These are phyloP conservation scores for Ophiodon elongatus DNA, from an alignment of 2,113 vertebrate species.

Conservation along the genomic window DNA sequence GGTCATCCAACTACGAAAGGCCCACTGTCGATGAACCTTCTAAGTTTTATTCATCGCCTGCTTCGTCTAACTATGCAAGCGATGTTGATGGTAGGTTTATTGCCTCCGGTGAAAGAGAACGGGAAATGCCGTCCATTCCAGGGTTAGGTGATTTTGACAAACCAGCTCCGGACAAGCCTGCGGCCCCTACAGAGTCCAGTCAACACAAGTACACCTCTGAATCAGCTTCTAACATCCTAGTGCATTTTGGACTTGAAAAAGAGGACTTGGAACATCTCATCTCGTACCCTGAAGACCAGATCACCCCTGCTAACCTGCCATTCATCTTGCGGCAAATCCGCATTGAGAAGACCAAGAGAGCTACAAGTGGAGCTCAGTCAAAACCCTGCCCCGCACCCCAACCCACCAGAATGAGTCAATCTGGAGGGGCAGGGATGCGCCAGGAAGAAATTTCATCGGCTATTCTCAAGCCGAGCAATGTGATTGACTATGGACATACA, in stretches of 20 bases:
- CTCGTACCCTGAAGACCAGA: slow-evolving; percentile 92
- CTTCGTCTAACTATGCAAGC: slow-evolving; percentile 46
- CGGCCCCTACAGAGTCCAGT: slow-evolving; percentile 41
- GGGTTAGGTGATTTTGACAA: slow-evolving; percentile 58
- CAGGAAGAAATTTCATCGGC: slow-evolving; percentile 40
- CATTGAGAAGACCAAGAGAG: slow-evolving; percentile 87
- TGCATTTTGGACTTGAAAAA: slow-evolving; percentile 92
- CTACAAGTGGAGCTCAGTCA: slow-evolving; percentile 46
- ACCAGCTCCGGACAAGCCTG: neutral
- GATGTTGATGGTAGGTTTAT: neutral
- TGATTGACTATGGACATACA: slow-evolving; percentile 95
- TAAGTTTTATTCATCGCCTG: slow-evolving; percentile 51
- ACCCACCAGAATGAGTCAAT: slow-evolving; percentile 14
- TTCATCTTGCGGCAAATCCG: slow-evolving; percentile 92
- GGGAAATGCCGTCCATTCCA: slow-evolving; percentile 39
- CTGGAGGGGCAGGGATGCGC: neutral
- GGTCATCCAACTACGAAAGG: slow-evolving; percentile 59
- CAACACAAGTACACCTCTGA: slow-evolving; percentile 88
- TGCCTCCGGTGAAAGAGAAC: slow-evolving; percentile 2
- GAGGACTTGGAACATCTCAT: slow-evolving; percentile 94
- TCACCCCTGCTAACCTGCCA: slow-evolving; percentile 94
- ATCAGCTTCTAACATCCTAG: slow-evolving; percentile 91
- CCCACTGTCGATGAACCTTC: slow-evolving; percentile 19
- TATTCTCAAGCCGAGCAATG: slow-evolving; percentile 85
- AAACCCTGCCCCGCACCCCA: slow-evolving; percentile 30